These are phyloP conservation scores for Cheilosia variabilis DNA, from an alignment of 2,888 invertebrate genomes.

Conservation along the genomic window DNA sequence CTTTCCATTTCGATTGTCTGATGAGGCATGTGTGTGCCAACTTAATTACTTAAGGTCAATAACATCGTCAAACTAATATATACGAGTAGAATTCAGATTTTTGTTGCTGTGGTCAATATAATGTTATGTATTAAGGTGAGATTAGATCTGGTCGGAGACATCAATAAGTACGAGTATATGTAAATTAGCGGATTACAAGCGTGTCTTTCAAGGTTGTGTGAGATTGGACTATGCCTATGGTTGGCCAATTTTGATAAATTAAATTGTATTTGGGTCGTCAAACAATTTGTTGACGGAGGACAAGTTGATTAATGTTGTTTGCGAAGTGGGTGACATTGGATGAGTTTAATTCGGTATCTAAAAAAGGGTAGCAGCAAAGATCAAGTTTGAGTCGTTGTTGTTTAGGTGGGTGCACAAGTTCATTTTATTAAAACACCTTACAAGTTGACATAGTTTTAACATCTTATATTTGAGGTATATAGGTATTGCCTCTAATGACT, in stretches of 20 bases:
- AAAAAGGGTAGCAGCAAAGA: slow-evolving; percentile 28
- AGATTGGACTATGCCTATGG: not conserved
- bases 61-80: slow-evolving; percentile 25
- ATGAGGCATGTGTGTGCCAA: not conserved
- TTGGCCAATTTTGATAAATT: slow-evolving; percentile 20
- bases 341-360: slow-evolving; percentile 13
- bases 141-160: not conserved
- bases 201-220: slow-evolving; percentile 51
- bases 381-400: slow-evolving; percentile 23
- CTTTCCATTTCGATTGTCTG: slow-evolving; percentile 52
- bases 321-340: slow-evolving; percentile 40
- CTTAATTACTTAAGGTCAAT: slow-evolving; percentile 61
- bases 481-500: no score
- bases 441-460: no score
- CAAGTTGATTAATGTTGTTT: slow-evolving; percentile 14
- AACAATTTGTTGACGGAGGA: slow-evolving; percentile 9
- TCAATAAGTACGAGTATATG: not conserved
- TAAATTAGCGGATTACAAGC: slow-evolving; percentile 9
- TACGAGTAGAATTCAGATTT: not conserved
- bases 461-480: no score
- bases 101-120: not conserved
- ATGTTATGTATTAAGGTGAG: slow-evolving; percentile 32
- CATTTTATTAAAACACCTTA: no score
- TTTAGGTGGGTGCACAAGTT: slow-evolving; percentile 3
- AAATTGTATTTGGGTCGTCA: slow-evolving; percentile 41